These are phyloP conservation scores for Hapalemur alaotrensis DNA, from an alignment of 2,797 vertebrate genomes.

Conservation along the genomic window DNA sequence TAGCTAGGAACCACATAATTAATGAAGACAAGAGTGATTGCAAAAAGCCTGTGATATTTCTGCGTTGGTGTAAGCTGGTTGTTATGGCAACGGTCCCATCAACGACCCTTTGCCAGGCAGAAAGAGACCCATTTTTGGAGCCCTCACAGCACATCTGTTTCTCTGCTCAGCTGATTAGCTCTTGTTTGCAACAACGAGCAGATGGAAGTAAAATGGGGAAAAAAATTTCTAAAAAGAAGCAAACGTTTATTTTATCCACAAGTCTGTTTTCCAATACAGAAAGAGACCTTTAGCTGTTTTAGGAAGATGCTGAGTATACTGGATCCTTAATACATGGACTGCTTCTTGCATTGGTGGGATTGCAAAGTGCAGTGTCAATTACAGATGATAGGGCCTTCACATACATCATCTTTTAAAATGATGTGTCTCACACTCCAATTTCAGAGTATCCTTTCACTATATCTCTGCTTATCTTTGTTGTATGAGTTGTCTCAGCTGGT, in stretches of 20 bases:
- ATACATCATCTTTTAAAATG: not conserved
- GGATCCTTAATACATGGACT: not conserved
- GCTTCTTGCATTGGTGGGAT: not conserved
- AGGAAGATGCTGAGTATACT: conserved; percentile 27
- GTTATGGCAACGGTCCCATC: conserved; percentile 83
- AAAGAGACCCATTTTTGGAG: conserved; percentile 79
- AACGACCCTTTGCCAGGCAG: conserved; percentile 76
- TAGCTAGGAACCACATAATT: conserved; percentile 80
- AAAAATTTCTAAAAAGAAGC: conserved; percentile 60
- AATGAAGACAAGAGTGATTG: conserved; percentile 77
- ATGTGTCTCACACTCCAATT: not conserved
- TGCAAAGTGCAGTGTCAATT: not conserved
- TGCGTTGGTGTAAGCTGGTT: conserved; percentile 81
- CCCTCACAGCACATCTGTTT: conserved; percentile 77
- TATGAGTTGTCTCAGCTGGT: not conserved
- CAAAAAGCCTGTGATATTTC: conserved; percentile 77
- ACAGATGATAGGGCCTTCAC: not conserved
- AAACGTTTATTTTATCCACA: conserved; percentile 64
- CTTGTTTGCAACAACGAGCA: conserved; percentile 75
- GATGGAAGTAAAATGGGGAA: conserved; percentile 53
- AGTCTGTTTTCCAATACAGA: conserved; percentile 66
- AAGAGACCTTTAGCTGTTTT: conserved; percentile 19
- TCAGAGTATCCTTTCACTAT: not conserved
- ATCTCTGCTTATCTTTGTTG: not conserved
- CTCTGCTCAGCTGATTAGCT: conserved; percentile 78